Base-by-base conservation (phyloP, 2,888 invertebrate species). In the Lamellibrachia columna region DNA sequence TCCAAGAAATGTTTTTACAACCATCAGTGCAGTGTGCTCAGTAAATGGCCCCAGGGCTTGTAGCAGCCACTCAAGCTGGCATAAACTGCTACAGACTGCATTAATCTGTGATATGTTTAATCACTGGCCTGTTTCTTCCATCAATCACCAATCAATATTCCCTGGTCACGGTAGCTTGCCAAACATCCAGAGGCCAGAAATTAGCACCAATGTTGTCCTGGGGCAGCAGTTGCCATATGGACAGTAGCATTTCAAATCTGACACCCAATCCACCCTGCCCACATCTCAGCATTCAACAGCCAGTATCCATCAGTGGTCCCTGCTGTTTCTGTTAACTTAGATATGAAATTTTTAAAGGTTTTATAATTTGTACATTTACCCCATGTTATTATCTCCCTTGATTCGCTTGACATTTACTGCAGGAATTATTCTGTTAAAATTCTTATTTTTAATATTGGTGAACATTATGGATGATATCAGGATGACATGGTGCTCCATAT, bases 1-100 rank as follows among this genome's bases (percentile, higher is more conserved):
- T 75, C 75, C 75, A 75, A 75, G 75, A 75, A 75, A 75, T 75
- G 75, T 75, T 75, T 75, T 75, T n/a, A 75, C 75, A 75, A 75
- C 15, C 22, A n/a, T 75, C 75, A 22, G 4, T 75, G 75, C n/a
- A n/a, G 75, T 75, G 6, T 11, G 75, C 75, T n/a, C 75, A 11
- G 6, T 1, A 6, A 75, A 1, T 11, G 11, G 75, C n/a, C 75
- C 75, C 6, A 15, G 22, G 75, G 75, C 6, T n/a, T 1, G 75
- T n/a, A 75, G 75, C 75, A 15, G n/a, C 22, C 22, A 15, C 75
- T 75, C 75, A 15, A n/a, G 22, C 75, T 22, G 22, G 75, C 4
- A 22, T 75, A 75, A 75, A 75, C 75, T 75, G 75, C 75, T 75
- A 75, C 75, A 75, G n/a, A 75, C 75, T 22, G 22, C 75, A 75